These are phyloP conservation scores for Pangasius macronema DNA, from an alignment of 2,797 vertebrate genomes.

Conservation along the genomic window DNA sequence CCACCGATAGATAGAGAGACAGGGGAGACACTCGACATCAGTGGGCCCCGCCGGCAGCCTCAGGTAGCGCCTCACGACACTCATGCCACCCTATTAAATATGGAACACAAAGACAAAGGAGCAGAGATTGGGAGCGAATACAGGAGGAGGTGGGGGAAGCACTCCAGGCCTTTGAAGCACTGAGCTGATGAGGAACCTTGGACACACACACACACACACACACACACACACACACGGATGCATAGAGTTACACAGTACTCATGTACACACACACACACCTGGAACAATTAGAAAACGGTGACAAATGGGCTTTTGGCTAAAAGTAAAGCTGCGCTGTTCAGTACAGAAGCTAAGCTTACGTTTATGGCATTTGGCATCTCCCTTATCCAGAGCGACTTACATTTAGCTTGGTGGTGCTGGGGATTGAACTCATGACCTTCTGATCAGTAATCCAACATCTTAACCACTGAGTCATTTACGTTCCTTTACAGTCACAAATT, in stretches of 20 bases:
- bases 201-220: constrained; percentile 47
- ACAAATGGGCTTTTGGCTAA: constrained; percentile 18
- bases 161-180: constrained; percentile 79
- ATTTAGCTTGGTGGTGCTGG: too few relatives aligned
- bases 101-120: constrained; percentile 82
- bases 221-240: constrained; percentile 45
- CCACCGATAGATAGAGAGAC: constrained; percentile 57
- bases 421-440: too few relatives aligned
- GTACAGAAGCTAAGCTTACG: neutral
- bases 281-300: neutral
- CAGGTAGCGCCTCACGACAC: constrained; percentile 75
- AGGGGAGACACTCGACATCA: constrained; percentile 75
- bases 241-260: too few relatives aligned
- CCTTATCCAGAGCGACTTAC: too few relatives aligned
- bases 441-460: too few relatives aligned
- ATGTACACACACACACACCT: neutral
- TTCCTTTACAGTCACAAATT: neutral
- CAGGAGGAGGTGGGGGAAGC: constrained; percentile 64
- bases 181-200: constrained; percentile 68
- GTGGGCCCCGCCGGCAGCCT: constrained; percentile 70
- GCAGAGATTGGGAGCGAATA: constrained; percentile 60
- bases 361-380: too few relatives aligned
- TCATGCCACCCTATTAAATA: constrained; percentile 78
- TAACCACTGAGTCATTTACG: neutral
- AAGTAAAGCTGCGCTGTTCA: neutral